Conservation (phyloP, 92 coral and sea anemone genomes). For the Palythoa caribaeorum region DNA sequence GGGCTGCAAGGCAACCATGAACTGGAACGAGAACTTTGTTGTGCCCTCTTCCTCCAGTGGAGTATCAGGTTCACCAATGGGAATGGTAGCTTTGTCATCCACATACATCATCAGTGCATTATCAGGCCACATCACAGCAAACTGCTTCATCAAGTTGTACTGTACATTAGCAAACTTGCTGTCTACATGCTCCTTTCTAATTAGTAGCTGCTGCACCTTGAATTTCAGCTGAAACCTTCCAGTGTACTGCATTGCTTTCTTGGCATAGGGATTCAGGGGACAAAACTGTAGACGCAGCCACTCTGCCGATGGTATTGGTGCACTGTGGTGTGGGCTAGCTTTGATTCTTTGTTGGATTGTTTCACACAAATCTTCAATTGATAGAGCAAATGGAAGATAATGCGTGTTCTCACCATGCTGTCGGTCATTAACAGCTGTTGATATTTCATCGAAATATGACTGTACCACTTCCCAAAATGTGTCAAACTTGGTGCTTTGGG, state of each 20-base stretch:
- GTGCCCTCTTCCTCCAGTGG: constrained; percentile 40
- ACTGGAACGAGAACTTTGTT: constrained; percentile 22
- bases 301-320: constrained; percentile 6
- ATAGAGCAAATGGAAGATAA: constrained; percentile 28
- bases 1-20: constrained; percentile 43
- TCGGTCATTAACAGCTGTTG: constrained; percentile 11
- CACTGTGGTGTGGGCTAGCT: neutral
- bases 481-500: neutral
- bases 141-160: constrained; percentile 30
- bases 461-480: neutral
- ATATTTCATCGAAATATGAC: neutral
- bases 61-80: constrained; percentile 41
- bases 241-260: constrained; percentile 15
- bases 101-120: constrained; percentile 13
- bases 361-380: neutral
- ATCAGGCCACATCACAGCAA: constrained; percentile 20
- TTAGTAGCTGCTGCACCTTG: neutral
- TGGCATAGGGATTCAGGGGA: neutral
- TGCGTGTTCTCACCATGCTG: constrained; percentile 4
- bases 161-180: constrained; percentile 25
- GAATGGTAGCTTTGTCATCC: constrained; percentile 27
- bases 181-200: constrained; percentile 7
- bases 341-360: neutral
- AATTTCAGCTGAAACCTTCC: constrained; percentile 37
- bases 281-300: constrained; percentile 6